These are phyloP conservation scores for Mastomys natalensis DNA, from an alignment of 2,113 vertebrate genomes.

Conservation along the genomic window DNA sequence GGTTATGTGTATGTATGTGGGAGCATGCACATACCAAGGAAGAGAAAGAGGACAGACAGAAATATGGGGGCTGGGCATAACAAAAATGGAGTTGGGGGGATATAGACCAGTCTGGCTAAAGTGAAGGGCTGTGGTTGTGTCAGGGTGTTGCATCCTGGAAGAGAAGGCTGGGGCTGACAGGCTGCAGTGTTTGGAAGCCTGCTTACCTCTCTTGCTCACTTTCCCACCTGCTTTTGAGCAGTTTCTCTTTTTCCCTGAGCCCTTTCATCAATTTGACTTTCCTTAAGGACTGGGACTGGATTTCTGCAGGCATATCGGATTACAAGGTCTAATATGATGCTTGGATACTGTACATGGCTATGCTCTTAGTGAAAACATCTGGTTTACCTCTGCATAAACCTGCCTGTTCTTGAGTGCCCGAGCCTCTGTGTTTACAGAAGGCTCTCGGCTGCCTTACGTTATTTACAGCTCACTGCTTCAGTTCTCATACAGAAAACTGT, in stretches of 20 bases:
- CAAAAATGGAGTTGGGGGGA: no score
- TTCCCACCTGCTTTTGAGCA: constrained; percentile 54
- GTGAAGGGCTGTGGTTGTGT: neutral
- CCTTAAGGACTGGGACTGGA: constrained; percentile 18
- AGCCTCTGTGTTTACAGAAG: constrained; percentile 56
- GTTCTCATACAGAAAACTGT: constrained; percentile 27
- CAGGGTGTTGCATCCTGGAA: neutral
- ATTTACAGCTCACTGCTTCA: neutral
- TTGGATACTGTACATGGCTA: constrained; percentile 42
- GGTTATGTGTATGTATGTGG: neutral
- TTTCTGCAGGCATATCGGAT: constrained; percentile 58
- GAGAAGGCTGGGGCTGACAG: neutral
- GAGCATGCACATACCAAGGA: neutral
- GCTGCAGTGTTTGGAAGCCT: neutral
- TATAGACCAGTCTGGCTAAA: neutral
- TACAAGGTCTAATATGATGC: constrained; percentile 42
- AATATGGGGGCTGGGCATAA: neutral
- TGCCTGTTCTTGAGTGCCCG: neutral
- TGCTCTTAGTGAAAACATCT: constrained; percentile 68
- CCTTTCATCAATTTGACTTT: constrained; percentile 15
- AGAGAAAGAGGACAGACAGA: neutral
- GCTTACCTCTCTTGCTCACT: neutral
- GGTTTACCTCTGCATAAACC: constrained; percentile 61
- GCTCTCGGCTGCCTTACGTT: neutral
- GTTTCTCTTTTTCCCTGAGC: constrained; percentile 31